Conservation (phyloP, 2,113 vertebrate genomes). For the Pituophis catenifer region DNA sequence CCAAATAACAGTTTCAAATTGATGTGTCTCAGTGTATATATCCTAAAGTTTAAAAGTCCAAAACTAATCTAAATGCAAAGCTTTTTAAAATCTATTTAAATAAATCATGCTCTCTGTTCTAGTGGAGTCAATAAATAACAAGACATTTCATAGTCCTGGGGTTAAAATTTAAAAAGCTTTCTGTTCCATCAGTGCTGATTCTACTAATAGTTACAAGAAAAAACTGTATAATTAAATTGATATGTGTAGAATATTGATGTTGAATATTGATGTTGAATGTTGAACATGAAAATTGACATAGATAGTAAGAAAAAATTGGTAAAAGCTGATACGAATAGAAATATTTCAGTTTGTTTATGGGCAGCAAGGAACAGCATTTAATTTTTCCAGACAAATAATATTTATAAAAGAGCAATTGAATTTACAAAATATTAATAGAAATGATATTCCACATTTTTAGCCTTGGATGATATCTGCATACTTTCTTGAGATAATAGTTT, state of each 20-base stretch:
- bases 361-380: background rate
- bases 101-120: background rate
- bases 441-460: background rate
- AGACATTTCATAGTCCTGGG: background rate
- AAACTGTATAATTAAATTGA: background rate
- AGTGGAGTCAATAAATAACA: background rate
- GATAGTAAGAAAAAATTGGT: background rate
- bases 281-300: background rate
- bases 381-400: background rate
- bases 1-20: background rate
- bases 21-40: background rate
- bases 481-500: background rate
- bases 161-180: background rate
- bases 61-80: background rate
- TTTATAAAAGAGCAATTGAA: background rate
- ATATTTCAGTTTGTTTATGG: background rate
- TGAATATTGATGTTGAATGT: too few species aligned
- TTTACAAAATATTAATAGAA: background rate
- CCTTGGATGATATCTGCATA: background rate
- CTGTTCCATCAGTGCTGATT: background rate
- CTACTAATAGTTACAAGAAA: background rate
- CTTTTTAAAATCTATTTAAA: background rate
- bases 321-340: background rate
- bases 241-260: background rate
- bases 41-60: too few species aligned